Conservation (phyloP, 2,888 invertebrate genomes). For the Parelbella ahira region DNA sequence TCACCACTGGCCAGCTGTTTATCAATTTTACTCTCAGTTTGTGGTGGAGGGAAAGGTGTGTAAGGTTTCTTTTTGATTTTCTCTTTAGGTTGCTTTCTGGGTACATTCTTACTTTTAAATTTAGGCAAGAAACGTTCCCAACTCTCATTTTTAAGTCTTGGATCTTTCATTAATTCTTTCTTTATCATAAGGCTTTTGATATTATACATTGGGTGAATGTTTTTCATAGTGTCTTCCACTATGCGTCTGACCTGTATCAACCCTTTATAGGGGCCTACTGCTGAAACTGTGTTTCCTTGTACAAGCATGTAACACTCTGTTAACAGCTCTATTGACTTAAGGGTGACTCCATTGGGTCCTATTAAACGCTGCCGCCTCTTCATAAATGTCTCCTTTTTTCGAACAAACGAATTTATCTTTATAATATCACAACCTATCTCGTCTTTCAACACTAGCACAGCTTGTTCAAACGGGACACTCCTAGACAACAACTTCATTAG, state of each 20-base stretch:
- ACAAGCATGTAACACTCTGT: slow-evolving; percentile 98
- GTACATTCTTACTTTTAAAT: slow-evolving; percentile 93
- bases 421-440: slow-evolving; percentile 97
- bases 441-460: slow-evolving; percentile 91
- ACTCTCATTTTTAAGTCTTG: slow-evolving; percentile 93
- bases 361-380: slow-evolving; percentile 96
- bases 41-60: slow-evolving; percentile 98
- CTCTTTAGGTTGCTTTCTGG: slow-evolving; percentile 92
- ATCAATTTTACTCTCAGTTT: slow-evolving; percentile 95
- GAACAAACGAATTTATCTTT: slow-evolving; percentile 94
- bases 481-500: slow-evolving; percentile 96
- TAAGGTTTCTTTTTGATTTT: slow-evolving; percentile 95
- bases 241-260: slow-evolving; percentile 92
- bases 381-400: slow-evolving; percentile 96
- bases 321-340: slow-evolving; percentile 97
- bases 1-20: slow-evolving; percentile 96
- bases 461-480: slow-evolving; percentile 98
- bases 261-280: slow-evolving; percentile 97
- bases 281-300: slow-evolving; percentile 98
- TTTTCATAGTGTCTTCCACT: slow-evolving; percentile 98
- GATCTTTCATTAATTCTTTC: slow-evolving; percentile 95
- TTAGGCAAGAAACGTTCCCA: slow-evolving; percentile 99
- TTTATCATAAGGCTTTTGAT: slow-evolving; percentile 99
- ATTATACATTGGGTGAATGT: slow-evolving; percentile 99
- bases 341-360: slow-evolving; percentile 98